These are phyloP conservation scores for Turnix velox DNA, from an alignment of 2,113 vertebrate genomes.

Conservation along the genomic window DNA sequence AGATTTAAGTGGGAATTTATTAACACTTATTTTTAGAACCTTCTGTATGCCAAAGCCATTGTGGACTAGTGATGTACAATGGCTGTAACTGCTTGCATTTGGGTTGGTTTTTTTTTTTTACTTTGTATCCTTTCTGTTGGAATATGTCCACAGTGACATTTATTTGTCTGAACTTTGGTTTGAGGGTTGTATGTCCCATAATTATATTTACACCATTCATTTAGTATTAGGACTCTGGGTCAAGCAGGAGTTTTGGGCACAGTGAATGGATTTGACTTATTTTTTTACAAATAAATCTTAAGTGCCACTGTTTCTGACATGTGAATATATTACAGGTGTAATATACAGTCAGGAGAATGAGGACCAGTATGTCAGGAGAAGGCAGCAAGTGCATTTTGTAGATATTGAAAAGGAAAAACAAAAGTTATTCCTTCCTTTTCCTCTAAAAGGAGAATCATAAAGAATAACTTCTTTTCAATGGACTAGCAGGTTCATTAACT, in stretches of 20 bases:
- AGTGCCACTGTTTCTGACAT: neutral
- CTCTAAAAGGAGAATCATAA: neutral
- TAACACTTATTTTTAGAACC: neutral
- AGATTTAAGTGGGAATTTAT: constrained; percentile 34
- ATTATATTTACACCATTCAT: neutral
- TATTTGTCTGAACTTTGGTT: neutral
- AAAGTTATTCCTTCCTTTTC: neutral
- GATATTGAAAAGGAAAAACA: neutral
- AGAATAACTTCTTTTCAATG: neutral
- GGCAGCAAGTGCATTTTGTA: neutral
- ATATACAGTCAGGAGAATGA: neutral
- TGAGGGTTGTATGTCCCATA: neutral
- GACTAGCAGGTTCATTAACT: neutral
- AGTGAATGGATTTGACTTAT: neutral
- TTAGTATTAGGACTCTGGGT: neutral
- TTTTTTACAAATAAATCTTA: neutral
- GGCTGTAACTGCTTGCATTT: neutral
- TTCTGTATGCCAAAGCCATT: neutral
- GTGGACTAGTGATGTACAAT: neutral
- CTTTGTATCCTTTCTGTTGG: neutral
- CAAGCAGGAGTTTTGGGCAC: neutral
- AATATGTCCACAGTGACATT: neutral
- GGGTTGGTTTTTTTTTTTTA: neutral
- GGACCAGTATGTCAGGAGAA: neutral
- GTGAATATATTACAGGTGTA: neutral